Evolutionary conservation across 2,113 vertebrate species (phyloP).

Genomic region (Albula goreensis): DNA sequence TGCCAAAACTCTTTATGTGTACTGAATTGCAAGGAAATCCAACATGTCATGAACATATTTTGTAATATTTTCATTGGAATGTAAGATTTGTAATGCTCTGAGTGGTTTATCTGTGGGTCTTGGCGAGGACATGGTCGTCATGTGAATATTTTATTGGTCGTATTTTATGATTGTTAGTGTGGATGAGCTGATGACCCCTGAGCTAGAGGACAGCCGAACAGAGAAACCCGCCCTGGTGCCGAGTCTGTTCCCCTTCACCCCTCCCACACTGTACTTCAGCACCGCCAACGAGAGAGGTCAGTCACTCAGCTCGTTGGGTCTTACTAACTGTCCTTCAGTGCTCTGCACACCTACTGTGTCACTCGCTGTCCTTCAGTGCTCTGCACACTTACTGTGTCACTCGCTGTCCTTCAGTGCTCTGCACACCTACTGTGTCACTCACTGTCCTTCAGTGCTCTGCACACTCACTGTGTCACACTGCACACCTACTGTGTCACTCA

Average conservation of each 20-base stretch:
- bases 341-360: neutral
- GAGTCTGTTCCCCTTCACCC: slow-evolving; percentile 85
- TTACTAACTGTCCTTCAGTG: neutral
- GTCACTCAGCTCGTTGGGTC: neutral
- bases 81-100: too few relatives aligned
- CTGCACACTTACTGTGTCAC: neutral
- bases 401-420: neutral
- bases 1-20: too few relatives aligned
- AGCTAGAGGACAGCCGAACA: slow-evolving; percentile 66
- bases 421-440: neutral
- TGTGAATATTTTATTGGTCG: neutral
- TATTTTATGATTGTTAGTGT: slow-evolving; percentile 50
- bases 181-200: slow-evolving; percentile 63
- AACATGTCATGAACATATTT: too few relatives aligned
- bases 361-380: neutral
- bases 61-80: too few relatives aligned
- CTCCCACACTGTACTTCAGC: slow-evolving; percentile 92
- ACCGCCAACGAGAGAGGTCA: slow-evolving; percentile 86
- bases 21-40: too few relatives aligned
- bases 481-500: neutral
- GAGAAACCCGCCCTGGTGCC: slow-evolving; percentile 82
- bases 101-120: neutral
- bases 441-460: neutral
- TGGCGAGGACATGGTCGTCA: neutral
- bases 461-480: neutral